These are phyloP conservation scores for Cryptomyrus ogoouensis DNA, from an alignment of 2,113 vertebrate genomes.

Conservation along the genomic window DNA sequence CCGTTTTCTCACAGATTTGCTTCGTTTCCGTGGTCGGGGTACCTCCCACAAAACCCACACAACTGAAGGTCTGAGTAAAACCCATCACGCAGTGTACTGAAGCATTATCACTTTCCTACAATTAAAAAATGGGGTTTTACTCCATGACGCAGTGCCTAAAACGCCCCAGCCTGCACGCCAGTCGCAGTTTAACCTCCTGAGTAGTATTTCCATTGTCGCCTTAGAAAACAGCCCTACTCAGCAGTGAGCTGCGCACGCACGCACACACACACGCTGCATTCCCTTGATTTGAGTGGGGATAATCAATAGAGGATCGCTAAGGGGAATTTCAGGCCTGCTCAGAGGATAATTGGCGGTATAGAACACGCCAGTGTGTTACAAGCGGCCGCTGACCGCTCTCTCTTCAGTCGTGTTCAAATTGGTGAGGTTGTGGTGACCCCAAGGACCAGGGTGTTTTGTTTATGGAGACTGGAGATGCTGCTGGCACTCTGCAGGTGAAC, in stretches of 20 bases:
- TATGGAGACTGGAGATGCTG: background rate
- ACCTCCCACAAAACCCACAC: background rate
- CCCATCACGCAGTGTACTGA: background rate
- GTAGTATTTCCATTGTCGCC: constrained; percentile 79
- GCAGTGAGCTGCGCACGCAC: constrained; percentile 38
- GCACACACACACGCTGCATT: constrained; percentile 16
- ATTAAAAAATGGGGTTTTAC: background rate
- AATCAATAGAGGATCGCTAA: constrained; percentile 85
- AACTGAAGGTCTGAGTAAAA: background rate
- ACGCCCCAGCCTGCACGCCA: constrained; percentile 67
- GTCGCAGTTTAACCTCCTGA: constrained; percentile 90
- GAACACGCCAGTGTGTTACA: constrained; percentile 61
- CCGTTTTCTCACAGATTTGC: background rate
- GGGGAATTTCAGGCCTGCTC: constrained; percentile 62
- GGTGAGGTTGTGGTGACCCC: background rate
- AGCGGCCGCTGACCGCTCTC: constrained; percentile 38
- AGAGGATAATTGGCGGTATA: constrained; percentile 71
- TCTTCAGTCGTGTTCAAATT: background rate
- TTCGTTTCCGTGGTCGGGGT: background rate
- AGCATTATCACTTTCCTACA: background rate
- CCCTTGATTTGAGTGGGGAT: constrained; percentile 71
- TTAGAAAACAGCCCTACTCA: constrained; percentile 76
- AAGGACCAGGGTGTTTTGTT: background rate
- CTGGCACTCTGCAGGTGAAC: background rate
- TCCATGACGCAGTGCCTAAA: background rate